Percentiles rank a stretch among this genome's conserved stretches.
These are phyloP conservation scores for Ceraclea dissimilis DNA, from an alignment of 2,888 invertebrate genomes.

Conservation along the genomic window DNA sequence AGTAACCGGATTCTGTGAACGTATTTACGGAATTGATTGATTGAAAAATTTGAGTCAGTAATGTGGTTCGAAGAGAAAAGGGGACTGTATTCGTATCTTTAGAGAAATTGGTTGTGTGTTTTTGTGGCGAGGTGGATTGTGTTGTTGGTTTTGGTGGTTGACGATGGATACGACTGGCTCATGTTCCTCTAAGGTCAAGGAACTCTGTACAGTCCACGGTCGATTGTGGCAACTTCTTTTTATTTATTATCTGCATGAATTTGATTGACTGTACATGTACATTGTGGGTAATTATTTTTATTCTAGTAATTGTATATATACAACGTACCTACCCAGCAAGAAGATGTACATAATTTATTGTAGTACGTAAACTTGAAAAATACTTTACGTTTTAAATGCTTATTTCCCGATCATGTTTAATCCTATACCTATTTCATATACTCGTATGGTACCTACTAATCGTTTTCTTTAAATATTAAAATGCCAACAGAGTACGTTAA, in stretches of 20 bases:
- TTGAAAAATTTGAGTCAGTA: background rate
- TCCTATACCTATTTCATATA: no score
- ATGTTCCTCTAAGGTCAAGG: conserved; percentile 1
- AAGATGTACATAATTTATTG: no score
- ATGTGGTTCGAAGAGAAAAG: background rate
- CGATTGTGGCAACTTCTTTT: conserved; percentile 2
- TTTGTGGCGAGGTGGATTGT: background rate
- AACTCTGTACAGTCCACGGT: background rate
- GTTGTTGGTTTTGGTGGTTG: background rate
- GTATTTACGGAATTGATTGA: conserved; percentile 2
- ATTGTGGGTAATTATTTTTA: no score
- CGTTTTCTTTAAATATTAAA: no score
- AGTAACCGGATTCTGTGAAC: conserved; percentile 16
- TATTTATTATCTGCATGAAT: background rate
- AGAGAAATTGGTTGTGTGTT: background rate
- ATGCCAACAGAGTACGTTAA: no score
- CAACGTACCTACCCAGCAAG: no score
- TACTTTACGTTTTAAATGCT: no score
- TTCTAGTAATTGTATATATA: no score
- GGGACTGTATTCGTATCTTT: background rate
- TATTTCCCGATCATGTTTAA: no score
- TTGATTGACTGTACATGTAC: background rate
- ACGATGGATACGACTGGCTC: background rate
- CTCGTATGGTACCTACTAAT: no score
- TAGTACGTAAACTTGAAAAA: no score